Base-by-base conservation (phyloP, 1,140 invertebrate genomes). In the Saccostrea glomerata region DNA sequence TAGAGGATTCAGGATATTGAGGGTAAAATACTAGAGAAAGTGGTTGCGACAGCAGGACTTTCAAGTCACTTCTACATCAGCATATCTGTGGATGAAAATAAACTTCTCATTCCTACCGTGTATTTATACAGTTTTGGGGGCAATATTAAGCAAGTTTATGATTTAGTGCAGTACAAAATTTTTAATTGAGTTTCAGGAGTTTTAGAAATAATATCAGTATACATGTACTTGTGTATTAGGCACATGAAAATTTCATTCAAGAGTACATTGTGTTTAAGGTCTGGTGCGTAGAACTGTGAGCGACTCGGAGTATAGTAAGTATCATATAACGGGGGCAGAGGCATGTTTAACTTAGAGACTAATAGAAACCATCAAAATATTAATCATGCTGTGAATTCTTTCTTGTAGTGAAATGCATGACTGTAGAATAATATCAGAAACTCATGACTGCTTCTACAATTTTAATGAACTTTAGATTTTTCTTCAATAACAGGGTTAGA, bases 231-330 rank as follows among this genome's bases (percentile, higher is more conserved):
- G 47, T 9, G 47, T 47, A 47, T 47, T 63, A 17, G 58, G 0
- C 58, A 63, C 58, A 47, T 5, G 6, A 63, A 17, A 63, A 63
- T 63, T 63, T 63, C 70, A 77, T 9, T 77, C 6, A 40, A 77
- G 30, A 77, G 25, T 30, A 30, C 23, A 77, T 77, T 77, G 30
- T 77, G 25, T 77, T 77, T 77, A 36, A 77, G 70, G 70, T 36
- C 4, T 0, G 23, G 25, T 77, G 13, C 70, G 70, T 30, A 23
- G 70, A 30, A 77, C 70, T 30, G 30, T 25, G 13, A 77, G 70
- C 13, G 70, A 77, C 15, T 15, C 70, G 3, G 25, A 1, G 0
- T 25, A 11, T 13, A 77, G 70, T 77, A 30, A 77, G 70, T 77
- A 77, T 77, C 7, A 15, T 30, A 20, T 20, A 17, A 63, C 4